Base-by-base conservation (phyloP, 2,888 invertebrate genomes). In the Eilema griseolum region DNA sequence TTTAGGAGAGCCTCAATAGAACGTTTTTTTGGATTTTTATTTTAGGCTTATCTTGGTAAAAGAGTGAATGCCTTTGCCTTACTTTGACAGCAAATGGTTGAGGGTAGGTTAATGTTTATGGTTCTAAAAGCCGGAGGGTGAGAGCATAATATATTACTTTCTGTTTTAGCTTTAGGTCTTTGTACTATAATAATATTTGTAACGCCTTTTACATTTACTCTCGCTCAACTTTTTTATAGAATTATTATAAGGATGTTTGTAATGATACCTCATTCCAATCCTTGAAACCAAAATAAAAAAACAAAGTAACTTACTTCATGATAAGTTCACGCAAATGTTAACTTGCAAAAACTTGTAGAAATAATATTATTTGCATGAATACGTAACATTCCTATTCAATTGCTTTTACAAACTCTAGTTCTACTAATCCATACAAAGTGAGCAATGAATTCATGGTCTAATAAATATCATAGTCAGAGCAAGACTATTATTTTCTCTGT, bases 1-100 rank as follows among this genome's bases (percentile, higher is more conserved):
- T 62, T 62, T 16, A 62, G 37, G 10, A 41, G 24, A 46, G 28
- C 60, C 14, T 23, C 16, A 23, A 67, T 37, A 57, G 20, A 46
- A 16, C 28, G 24, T 37, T 59, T 41, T 61, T 56, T 67, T 28
- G 5, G 41, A 63, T 68, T 61, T 69, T 69, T 60, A 52, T 69
- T 60, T 60, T 24, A 61, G 60, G 23, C 60, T 52, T 69, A 60
- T 59, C 63, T 59, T 64, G 28, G 64, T 59, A 60, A 64, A 69
- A 64, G 59, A 69, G 64, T 60, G 46, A 52, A 60, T 65, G 33
- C 46, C 59, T 69, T 61, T 61, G 52, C 61, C 61, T 57, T 31
- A 59, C 64, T 59, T 69, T 69, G 41, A 23, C 46, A 60, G 59
- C 64, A 64, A 69, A 69, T 65, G 60, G 60, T 46, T n/a, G 10